These are phyloP conservation scores for Clusia tigrina DNA, from an alignment of 2,888 invertebrate species.

Conservation along the genomic window DNA sequence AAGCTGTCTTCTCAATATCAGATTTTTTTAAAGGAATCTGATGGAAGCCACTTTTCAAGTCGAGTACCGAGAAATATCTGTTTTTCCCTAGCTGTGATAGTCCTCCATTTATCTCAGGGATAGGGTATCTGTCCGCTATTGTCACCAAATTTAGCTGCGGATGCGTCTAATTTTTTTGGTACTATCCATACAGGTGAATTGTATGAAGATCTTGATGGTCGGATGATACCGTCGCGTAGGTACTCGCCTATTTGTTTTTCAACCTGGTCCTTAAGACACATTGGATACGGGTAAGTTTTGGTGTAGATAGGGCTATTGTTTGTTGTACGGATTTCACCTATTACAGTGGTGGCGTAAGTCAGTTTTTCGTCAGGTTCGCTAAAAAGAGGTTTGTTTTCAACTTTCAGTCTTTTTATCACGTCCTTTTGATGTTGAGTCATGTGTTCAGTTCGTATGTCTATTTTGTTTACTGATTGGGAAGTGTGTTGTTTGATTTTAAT, in stretches of 20 bases:
- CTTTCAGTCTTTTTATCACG: slow-evolving; percentile 10
- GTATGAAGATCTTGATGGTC: slow-evolving; percentile 36
- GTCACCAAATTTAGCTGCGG: background rate
- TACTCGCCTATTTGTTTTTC: background rate
- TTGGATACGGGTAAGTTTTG: slow-evolving; percentile 17
- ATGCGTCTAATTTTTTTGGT: slow-evolving; percentile 22
- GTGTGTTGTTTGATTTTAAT: background rate
- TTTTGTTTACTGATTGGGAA: background rate
- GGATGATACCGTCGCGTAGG: background rate
- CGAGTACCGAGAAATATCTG: slow-evolving; percentile 23
- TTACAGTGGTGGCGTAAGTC: slow-evolving; percentile 9
- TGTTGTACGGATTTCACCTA: slow-evolving; percentile 20
- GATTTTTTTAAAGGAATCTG: slow-evolving; percentile 11
- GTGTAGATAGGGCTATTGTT: slow-evolving; percentile 17
- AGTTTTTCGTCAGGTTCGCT: slow-evolving; percentile 22
- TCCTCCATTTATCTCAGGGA: background rate
- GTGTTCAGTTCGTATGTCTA: slow-evolving; percentile 8
- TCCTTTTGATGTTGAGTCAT: slow-evolving; percentile 17
- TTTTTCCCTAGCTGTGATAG: background rate
- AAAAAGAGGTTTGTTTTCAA: slow-evolving; percentile 4
- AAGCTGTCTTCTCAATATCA: slow-evolving; percentile 18
- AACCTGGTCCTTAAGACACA: background rate
- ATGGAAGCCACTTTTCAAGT: slow-evolving; percentile 28
- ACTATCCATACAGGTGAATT: slow-evolving; percentile 34
- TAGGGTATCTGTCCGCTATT: background rate